Base-by-base conservation (phyloP, 2,888 invertebrate species). In the Enoplolaimus lenunculus region DNA sequence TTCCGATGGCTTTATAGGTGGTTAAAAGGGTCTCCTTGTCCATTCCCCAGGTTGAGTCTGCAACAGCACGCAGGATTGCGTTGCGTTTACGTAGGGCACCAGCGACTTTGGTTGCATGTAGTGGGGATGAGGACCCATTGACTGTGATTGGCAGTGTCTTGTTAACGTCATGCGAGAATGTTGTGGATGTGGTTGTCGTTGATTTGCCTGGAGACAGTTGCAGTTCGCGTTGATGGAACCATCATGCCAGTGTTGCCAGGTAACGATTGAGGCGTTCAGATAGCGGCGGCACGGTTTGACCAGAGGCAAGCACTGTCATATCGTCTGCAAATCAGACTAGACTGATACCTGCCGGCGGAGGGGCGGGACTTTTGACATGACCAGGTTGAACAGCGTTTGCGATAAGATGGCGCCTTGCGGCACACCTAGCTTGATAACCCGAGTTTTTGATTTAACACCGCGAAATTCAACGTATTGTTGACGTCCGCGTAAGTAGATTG, bases 401-500 rank as follows among this genome's bases (percentile, higher is more conserved):
- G 57, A 57, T n/a, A 57, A n/a, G 16, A 57, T n/a, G 57, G 16
- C 57, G n/a, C 57, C 57, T 57, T 57, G 57, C 16, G 57, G 57
- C 57, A 57, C 57, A 57, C 57, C 57, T n/a, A 21, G 16, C 57
- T 57, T 57, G 57, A 57, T n/a, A 57, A 57, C n/a, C 16, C 57
- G n/a, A n/a, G n/a, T n/a, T n/a, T n/a, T n/a, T n/a, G n/a, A n/a
- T n/a, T n/a, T n/a, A n/a, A n/a, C n/a, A n/a, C n/a, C n/a, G n/a
- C n/a, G n/a, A n/a, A n/a, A n/a, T n/a, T n/a, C n/a, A n/a, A n/a
- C n/a, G n/a, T n/a, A n/a, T n/a, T n/a, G n/a, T n/a, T n/a, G n/a
- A n/a, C n/a, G n/a, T n/a, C n/a, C n/a, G n/a, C n/a, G 57, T 57
- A 57, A n/a, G 57, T 57, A 57, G 57, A 57, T n/a, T 21, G 57